Conservation (phyloP, 2,113 vertebrate species). For the Hyperoodon ampullatus region DNA sequence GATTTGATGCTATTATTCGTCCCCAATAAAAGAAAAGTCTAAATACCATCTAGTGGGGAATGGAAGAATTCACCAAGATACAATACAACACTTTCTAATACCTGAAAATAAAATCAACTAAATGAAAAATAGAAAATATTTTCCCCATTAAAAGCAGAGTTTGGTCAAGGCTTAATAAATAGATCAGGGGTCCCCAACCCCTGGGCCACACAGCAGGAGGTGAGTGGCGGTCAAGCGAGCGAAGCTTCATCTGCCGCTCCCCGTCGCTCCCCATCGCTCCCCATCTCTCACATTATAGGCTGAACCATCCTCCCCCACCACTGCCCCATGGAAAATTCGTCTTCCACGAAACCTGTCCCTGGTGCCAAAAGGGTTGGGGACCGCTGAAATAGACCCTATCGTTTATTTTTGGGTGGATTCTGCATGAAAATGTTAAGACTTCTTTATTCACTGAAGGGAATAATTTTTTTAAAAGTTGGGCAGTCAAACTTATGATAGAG, state of each 20-base stretch:
- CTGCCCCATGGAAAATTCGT: too few species aligned
- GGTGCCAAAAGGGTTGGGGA: too few species aligned
- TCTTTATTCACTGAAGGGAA: neutral
- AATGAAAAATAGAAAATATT: constrained; percentile 21
- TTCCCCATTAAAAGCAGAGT: neutral
- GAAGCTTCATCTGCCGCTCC: too few species aligned
- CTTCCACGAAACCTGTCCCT: too few species aligned
- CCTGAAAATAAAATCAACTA: constrained; percentile 24
- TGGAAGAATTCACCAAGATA: neutral
- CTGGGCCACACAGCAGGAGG: too few species aligned
- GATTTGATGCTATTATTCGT: neutral
- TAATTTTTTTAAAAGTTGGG: neutral
- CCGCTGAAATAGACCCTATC: neutral
- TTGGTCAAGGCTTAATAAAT: neutral
- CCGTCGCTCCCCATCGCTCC: too few species aligned
- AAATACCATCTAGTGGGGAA: neutral
- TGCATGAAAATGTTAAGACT: neutral
- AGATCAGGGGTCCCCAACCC: neutral
- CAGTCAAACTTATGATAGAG: neutral
- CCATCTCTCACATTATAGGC: too few species aligned
- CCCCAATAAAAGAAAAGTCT: neutral
- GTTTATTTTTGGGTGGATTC: neutral
- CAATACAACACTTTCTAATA: neutral
- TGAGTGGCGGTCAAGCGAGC: too few species aligned
- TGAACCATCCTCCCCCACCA: too few species aligned